Conservation (phyloP, 2,113 vertebrate genomes). For the Prolemur simus region DNA sequence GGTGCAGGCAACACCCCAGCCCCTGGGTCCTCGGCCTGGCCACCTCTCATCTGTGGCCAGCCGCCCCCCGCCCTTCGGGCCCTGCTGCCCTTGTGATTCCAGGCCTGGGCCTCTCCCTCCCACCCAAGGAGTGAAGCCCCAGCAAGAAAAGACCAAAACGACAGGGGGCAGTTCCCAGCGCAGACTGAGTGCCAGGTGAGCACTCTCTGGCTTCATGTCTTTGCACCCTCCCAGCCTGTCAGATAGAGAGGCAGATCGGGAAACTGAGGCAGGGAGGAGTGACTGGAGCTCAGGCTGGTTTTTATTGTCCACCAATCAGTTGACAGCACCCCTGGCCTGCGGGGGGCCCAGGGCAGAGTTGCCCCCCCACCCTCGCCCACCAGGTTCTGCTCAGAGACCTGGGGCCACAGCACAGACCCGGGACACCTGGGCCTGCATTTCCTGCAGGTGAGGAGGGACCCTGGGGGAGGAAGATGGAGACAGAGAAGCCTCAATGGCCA, state of each 20-base stretch:
- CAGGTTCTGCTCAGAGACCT: fast-evolving
- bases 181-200: background rate
- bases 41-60: too few species aligned
- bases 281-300: background rate
- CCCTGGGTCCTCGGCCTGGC: background rate
- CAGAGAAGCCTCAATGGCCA: background rate
- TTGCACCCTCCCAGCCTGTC: background rate
- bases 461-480: background rate
- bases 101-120: background rate
- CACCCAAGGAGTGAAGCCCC: fast-evolving
- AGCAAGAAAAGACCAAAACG: fast-evolving
- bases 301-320: background rate
- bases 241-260: too few species aligned
- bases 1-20: background rate
- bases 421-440: background rate
- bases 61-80: fast-evolving
- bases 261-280: background rate
- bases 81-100: background rate
- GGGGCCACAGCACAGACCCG: background rate
- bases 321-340: background rate
- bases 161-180: fast-evolving
- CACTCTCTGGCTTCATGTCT: background rate
- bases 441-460: fast-evolving
- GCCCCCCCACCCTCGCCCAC: fast-evolving
- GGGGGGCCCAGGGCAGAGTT: too few species aligned